Conservation (phyloP, 2,888 invertebrate species). For the Lithodes maja region DNA sequence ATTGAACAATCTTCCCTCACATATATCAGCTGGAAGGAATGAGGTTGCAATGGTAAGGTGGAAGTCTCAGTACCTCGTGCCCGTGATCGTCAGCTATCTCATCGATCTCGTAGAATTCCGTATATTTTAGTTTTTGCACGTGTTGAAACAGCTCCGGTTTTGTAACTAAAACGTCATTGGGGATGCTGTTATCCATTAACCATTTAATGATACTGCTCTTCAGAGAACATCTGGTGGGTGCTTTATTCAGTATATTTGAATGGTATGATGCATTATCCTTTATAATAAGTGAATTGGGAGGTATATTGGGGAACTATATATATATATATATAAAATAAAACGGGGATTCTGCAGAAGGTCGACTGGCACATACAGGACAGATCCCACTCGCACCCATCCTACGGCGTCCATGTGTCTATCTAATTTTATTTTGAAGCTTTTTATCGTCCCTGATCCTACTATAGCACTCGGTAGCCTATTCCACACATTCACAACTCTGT, state of each 20-base stretch:
- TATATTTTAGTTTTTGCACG: constrained; percentile 18
- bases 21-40: neutral
- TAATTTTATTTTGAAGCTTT: no score
- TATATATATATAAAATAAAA: no score
- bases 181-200: constrained; percentile 36
- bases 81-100: constrained; percentile 44
- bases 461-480: no score
- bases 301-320: constrained; percentile 26
- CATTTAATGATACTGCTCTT: constrained; percentile 44
- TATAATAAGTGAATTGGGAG: constrained; percentile 34
- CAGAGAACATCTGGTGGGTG: constrained; percentile 16
- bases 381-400: no score
- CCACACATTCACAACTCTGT: no score
- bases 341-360: no score
- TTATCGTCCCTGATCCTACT: no score
- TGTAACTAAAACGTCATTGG: constrained; percentile 23
- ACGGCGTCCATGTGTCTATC: no score
- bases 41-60: constrained; percentile 54
- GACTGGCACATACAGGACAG: no score
- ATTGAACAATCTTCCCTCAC: no score
- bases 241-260: constrained; percentile 39
- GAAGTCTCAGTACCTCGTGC: constrained; percentile 56
- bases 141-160: constrained; percentile 37
- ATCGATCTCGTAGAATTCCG: constrained; percentile 47
- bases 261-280: constrained; percentile 38